Conservation (phyloP, 2,888 invertebrate species). For the Leptopterna dolabrata region DNA sequence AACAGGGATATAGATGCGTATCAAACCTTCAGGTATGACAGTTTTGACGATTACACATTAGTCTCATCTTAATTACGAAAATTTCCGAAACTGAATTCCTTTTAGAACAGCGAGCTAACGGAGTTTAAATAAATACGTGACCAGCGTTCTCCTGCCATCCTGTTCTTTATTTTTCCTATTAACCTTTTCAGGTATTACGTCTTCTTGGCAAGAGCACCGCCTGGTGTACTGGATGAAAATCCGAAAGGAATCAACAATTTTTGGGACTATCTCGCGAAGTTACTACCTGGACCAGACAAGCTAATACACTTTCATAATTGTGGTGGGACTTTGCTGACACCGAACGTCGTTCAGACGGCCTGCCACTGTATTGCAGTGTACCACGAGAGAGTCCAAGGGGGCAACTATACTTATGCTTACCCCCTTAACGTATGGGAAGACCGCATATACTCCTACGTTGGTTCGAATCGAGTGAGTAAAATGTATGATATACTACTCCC, state of each 20-base stretch:
- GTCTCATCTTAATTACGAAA: too few species aligned
- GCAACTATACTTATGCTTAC: background rate
- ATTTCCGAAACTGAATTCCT: too few species aligned
- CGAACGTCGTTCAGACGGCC: background rate
- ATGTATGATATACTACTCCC: background rate
- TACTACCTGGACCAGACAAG: background rate
- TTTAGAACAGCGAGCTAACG: too few species aligned
- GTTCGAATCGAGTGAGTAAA: background rate
- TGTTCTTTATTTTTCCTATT: too few species aligned
- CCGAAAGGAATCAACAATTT: background rate
- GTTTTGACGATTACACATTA: too few species aligned
- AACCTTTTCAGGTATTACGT: background rate
- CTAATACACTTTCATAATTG: background rate
- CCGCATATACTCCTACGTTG: background rate
- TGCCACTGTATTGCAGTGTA: too few species aligned
- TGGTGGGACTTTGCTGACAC: background rate
- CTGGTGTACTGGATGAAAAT: background rate
- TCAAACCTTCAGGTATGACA: too few species aligned
- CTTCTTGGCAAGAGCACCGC: background rate
- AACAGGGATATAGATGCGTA: too few species aligned
- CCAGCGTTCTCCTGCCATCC: too few species aligned
- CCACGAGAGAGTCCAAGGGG: background rate
- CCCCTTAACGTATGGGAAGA: background rate
- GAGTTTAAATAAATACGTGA: too few species aligned
- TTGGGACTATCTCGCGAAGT: background rate